A percentile compares a stretch with the other conserved stretches of the same genome.
Evolutionary conservation across 2,888 invertebrate genomes (phyloP).

Genomic region (Cryptus viduatorius): DNA sequence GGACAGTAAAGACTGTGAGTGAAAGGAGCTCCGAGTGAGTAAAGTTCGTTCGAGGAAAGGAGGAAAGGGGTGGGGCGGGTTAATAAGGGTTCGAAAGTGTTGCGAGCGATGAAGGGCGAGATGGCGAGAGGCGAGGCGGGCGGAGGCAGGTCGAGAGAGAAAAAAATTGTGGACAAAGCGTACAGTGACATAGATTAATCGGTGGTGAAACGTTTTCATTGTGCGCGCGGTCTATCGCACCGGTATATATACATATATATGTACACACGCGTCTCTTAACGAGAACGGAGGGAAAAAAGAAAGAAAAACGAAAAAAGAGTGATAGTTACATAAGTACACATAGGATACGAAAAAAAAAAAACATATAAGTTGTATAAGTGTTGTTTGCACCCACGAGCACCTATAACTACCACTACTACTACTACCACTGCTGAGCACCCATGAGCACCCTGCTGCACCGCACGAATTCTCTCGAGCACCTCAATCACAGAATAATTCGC

Average conservation of each 20-base stretch:
- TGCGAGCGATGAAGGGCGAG: constrained; percentile 35
- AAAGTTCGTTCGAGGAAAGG: background rate
- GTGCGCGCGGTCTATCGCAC: constrained; percentile 3
- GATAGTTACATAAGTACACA: constrained; percentile 35
- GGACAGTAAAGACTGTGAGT: constrained; percentile 37
- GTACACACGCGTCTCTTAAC: constrained; percentile 21
- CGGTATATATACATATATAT: constrained; percentile 8
- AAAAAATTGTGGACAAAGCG: constrained; percentile 51
- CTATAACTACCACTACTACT: constrained; percentile 42
- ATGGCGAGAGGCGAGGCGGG: constrained; percentile 49
- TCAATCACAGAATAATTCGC: constrained; percentile 59
- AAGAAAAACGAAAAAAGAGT: constrained; percentile 21
- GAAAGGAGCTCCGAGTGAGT: constrained; percentile 45
- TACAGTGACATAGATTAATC: constrained; percentile 59
- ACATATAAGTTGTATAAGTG: constrained; percentile 62
- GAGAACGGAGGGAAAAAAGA: constrained; percentile 31
- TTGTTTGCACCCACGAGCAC: constrained; percentile 67
- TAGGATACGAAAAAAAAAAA: constrained; percentile 24
- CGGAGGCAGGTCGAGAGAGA: constrained; percentile 53
- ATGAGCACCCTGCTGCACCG: constrained; percentile 45
- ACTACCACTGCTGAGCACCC: constrained; percentile 60
- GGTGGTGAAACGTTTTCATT: constrained; percentile 44
- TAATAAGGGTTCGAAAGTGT: constrained; percentile 36
- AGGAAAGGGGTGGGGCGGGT: no score
- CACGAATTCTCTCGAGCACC: constrained; percentile 55